Evolutionary conservation across 2,888 invertebrate genomes (phyloP).

Genomic region (Eupithecia inturbata): DNA sequence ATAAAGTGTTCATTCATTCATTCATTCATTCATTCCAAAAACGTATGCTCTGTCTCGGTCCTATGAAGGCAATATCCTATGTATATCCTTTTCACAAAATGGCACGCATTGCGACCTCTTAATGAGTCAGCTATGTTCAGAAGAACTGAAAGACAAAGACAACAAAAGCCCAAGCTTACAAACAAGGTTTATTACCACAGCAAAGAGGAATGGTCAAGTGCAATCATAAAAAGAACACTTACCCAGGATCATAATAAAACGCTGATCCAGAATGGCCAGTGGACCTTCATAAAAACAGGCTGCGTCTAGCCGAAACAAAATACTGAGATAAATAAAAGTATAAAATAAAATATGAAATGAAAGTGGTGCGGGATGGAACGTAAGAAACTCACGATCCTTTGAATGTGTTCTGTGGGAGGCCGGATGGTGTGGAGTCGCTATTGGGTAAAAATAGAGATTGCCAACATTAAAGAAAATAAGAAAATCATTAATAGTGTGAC

Average conservation of each 20-base stretch:
- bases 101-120: too few relatives aligned
- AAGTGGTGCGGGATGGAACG: slow-evolving; percentile 79
- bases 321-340: slow-evolving; percentile 80
- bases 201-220: slow-evolving; percentile 29
- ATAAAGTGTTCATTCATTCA: too few relatives aligned
- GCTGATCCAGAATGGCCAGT: slow-evolving; percentile 51
- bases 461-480: too few relatives aligned
- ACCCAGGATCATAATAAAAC: slow-evolving; percentile 51
- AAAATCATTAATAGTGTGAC: too few relatives aligned
- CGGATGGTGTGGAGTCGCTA: slow-evolving; percentile 50
- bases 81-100: too few relatives aligned
- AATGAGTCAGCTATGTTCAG: too few relatives aligned
- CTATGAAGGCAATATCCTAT: too few relatives aligned
- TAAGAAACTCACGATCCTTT: slow-evolving; percentile 80
- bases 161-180: slow-evolving; percentile 5
- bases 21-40: too few relatives aligned
- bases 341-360: slow-evolving; percentile 82
- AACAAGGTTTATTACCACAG: slow-evolving; percentile 22
- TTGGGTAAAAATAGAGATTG: neutral
- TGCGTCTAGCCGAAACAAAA: slow-evolving; percentile 77
- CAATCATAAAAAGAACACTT: slow-evolving; percentile 47
- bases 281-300: slow-evolving; percentile 66
- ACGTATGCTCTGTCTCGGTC: too few relatives aligned
- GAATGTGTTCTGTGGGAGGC: slow-evolving; percentile 71
- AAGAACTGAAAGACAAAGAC: slow-evolving; percentile 2